A percentile compares a stretch with the other conserved stretches of the same genome.
Conservation (phyloP, 2,797 vertebrate genomes). For the Hybognathus amarus region DNA sequence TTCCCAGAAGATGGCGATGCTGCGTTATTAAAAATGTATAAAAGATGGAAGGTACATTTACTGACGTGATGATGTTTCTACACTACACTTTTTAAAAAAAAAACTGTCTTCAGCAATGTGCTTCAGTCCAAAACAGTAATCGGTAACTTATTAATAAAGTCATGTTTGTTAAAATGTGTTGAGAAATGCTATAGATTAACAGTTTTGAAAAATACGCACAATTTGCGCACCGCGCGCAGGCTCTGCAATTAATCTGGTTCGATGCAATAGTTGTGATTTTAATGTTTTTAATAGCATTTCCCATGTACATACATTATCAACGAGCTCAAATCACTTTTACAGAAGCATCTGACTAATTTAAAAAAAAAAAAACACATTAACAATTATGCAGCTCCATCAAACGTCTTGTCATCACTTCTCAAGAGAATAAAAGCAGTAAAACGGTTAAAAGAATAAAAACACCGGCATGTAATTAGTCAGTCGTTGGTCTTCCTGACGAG, state of each 20-base stretch:
- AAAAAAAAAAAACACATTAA: not conserved
- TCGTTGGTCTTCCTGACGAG: conserved; percentile 3
- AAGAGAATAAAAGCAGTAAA: not conserved
- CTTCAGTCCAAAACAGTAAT: not conserved
- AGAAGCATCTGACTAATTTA: not conserved
- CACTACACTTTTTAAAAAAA: not conserved
- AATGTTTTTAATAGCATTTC: not conserved
- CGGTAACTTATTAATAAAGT: not conserved
- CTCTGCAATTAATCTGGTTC: not conserved
- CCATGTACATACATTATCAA: not conserved
- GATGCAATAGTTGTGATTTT: not conserved
- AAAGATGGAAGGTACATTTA: not conserved
- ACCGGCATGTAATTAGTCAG: not conserved
- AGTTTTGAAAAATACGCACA: not conserved
- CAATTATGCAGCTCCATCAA: not conserved
- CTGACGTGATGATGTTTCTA: not conserved
- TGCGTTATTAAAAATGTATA: conserved; percentile 45
- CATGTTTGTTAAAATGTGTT: not conserved
- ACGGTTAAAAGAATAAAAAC: not conserved
- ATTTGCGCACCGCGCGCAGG: not conserved
- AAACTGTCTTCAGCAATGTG: not conserved
- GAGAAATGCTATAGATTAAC: not conserved
- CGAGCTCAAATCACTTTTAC: not conserved
- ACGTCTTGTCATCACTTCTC: not conserved
- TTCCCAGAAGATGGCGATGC: conserved; percentile 66